Percentiles rank a stretch among this genome's conserved stretches.
These are phyloP conservation scores for Drosophila prolongata DNA, from an alignment of 2,888 invertebrate species.

Conservation along the genomic window DNA sequence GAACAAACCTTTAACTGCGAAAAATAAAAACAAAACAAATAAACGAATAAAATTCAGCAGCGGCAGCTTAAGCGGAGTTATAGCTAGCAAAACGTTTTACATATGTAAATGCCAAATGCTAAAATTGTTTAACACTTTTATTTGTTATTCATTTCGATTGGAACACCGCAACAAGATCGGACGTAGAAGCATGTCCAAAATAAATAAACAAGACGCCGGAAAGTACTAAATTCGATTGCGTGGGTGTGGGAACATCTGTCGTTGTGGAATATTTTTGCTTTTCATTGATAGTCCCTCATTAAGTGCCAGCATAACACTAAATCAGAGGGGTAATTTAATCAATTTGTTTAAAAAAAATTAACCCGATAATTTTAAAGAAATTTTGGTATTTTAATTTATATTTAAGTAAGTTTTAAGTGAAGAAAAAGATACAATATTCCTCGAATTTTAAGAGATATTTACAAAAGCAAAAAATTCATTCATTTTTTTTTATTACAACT, in stretches of 20 bases:
- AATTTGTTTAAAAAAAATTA: neutral
- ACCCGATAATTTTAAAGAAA: neutral
- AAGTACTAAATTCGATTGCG: constrained; percentile 20
- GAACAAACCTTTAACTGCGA: constrained; percentile 31
- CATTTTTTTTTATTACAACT: constrained; percentile 23
- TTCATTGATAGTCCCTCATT: neutral
- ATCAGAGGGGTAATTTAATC: constrained; percentile 8
- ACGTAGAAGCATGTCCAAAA: constrained; percentile 5
- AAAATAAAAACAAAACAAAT: constrained; percentile 54
- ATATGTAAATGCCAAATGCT: constrained; percentile 49
- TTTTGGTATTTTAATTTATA: no score
- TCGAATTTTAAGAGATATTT: no score
- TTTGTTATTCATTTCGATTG: constrained; percentile 25
- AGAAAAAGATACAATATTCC: no score
- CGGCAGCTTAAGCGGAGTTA: constrained; percentile 28
- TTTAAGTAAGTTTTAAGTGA: no score
- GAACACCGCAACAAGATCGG: constrained; percentile 1
- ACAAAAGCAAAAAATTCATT: constrained; percentile 2
- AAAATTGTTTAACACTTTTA: constrained; percentile 27
- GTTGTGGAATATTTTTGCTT: constrained; percentile 15
- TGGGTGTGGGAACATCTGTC: constrained; percentile 31
- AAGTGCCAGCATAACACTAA: constrained; percentile 1
- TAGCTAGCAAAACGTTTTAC: constrained; percentile 52
- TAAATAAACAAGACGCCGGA: constrained; percentile 17
- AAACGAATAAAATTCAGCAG: constrained; percentile 30